Conservation (phyloP, 2,888 invertebrate genomes). For the Geotrupes spiniger region DNA sequence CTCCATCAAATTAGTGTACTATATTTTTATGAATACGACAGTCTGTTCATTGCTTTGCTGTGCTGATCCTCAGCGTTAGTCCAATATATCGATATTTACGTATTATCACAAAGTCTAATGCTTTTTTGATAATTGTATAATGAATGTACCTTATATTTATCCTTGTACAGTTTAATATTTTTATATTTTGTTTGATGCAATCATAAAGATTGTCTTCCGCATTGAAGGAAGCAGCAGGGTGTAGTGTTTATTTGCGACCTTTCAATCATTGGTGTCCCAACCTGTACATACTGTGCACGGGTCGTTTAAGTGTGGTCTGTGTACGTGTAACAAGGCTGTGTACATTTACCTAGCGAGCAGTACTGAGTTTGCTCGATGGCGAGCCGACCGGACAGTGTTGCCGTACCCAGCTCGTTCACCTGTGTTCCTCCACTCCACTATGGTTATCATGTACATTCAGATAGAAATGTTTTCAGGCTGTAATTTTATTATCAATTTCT, state of each 20-base stretch:
- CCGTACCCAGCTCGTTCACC: constrained; percentile 36
- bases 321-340: constrained; percentile 53
- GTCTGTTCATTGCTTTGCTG: constrained; percentile 46
- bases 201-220: constrained; percentile 52
- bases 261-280: constrained; percentile 50
- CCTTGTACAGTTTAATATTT: constrained; percentile 53
- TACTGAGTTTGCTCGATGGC: constrained; percentile 33
- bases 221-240: constrained; percentile 51
- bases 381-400: constrained; percentile 32
- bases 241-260: constrained; percentile 52
- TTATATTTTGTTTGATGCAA: constrained; percentile 53
- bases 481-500: constrained; percentile 35
- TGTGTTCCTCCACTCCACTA: constrained; percentile 34
- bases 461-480: constrained; percentile 39
- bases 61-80: constrained; percentile 47
- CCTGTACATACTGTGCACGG: constrained; percentile 49
- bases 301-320: constrained; percentile 51
- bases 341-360: constrained; percentile 47
- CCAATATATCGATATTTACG: constrained; percentile 37
- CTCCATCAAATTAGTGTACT: constrained; percentile 45
- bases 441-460: constrained; percentile 36
- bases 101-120: constrained; percentile 41
- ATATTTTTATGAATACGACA: constrained; percentile 50
- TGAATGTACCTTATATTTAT: constrained; percentile 47
- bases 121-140: constrained; percentile 52